Evolutionary conservation across 2,888 invertebrate genomes (phyloP).

Genomic region (Heteromurus nitidus): DNA sequence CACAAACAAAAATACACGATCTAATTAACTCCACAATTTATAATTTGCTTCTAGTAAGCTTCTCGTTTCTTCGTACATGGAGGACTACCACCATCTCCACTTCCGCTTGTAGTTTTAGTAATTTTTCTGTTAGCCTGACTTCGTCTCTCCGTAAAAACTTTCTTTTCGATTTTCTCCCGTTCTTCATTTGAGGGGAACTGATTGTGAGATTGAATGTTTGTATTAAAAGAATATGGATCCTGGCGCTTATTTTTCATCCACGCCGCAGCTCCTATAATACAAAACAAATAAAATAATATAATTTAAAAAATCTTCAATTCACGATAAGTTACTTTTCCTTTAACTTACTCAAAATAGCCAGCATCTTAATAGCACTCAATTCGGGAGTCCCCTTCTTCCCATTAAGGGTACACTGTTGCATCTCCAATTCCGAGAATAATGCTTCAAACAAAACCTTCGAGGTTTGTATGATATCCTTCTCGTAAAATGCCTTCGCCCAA

Average conservation of each 20-base stretch:
- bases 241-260: constrained; percentile 67
- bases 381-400: constrained; percentile 62
- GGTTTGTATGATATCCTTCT: constrained; percentile 61
- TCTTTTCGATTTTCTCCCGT: constrained; percentile 65
- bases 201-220: constrained; percentile 51
- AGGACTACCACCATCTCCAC: constrained; percentile 16
- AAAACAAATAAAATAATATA: constrained; percentile 3
- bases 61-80: constrained; percentile 5
- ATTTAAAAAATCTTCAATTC: background rate
- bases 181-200: constrained; percentile 63
- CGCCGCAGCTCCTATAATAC: constrained; percentile 57
- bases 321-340: background rate
- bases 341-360: constrained; percentile 59
- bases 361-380: constrained; percentile 60
- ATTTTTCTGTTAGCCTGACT: constrained; percentile 65
- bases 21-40: background rate
- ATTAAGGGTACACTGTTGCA: constrained; percentile 61
- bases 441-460: constrained; percentile 64
- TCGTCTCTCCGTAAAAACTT: constrained; percentile 65
- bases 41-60: background rate
- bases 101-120: constrained; percentile 39
- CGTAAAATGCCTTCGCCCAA: constrained; percentile 66
- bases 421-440: constrained; percentile 60
- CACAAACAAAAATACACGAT: background rate
- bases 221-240: constrained; percentile 64